Base-by-base conservation (phyloP, 2,113 vertebrate species). In the Indicator indicator region DNA sequence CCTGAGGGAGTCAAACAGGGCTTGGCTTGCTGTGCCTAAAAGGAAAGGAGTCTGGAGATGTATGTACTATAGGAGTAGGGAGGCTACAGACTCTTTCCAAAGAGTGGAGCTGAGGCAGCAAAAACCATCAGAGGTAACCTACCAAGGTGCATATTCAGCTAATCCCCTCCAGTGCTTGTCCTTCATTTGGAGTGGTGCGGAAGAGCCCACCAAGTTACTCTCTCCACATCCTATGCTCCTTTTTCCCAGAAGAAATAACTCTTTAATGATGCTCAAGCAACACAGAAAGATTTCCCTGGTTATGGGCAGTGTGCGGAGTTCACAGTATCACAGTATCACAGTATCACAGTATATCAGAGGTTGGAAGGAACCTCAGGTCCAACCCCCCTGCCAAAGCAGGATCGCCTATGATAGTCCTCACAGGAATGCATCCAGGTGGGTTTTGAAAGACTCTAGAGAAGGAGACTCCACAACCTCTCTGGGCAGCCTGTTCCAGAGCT, bases 281-380 rank as follows among this genome's bases (percentile, higher is more conserved):
- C 38, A 14, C 0, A 67, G 78, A 55, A 64, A 19, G 21, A 12
- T 55, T 27, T 65, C n/a, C 10, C 4, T 26, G 1, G 0, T 0
- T 0, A 7, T 0, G 2, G 52, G 59, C 17, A 36, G 56, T 0
- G 0, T 14, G 2, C 59, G 27, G 36, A 36, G 36, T 36, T 36
- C 36, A 36, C 36, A 36, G 36, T 36, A 36, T 36, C 36, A 36
- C 36, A 36, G 36, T 36, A 36, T 36, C 36, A 36, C 36, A 36
- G 36, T 36, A 36, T 36, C 36, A 36, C 36, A 36, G 36, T 36
- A 36, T 36, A 36, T 36, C 36, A 36, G 36, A 36, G 36, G 36
- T 36, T 36, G 36, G 36, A 36, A 36, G 36, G 36, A 36, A 36
- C 36, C 36, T 36, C 36, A 36, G 36, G 36, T 36, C 36, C 36